Conservation (phyloP, 2,888 invertebrate genomes). For the Camptogramma bilineatum region DNA sequence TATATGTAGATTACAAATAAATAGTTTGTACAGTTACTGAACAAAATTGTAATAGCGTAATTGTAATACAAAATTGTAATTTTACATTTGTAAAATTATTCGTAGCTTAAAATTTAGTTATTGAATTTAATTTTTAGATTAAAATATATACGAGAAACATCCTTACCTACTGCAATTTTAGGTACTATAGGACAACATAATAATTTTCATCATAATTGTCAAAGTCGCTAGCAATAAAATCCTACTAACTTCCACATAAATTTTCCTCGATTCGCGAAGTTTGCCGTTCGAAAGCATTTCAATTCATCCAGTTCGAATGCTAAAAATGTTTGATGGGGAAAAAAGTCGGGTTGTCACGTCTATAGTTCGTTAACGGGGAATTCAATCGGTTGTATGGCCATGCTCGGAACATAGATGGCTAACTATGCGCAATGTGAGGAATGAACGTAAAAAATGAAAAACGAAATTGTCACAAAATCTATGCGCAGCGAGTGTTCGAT, state of each 20-base stretch:
- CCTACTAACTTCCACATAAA: background rate
- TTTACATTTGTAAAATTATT: no score
- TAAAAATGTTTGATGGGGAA: slow-evolving; percentile 53
- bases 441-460: slow-evolving; percentile 16
- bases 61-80: no score
- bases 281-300: background rate
- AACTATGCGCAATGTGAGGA: slow-evolving; percentile 27
- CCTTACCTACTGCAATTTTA: no score
- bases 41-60: no score
- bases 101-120: no score
- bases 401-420: slow-evolving; percentile 16
- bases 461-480: slow-evolving; percentile 3
- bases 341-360: slow-evolving; percentile 56
- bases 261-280: background rate
- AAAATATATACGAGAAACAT: no score
- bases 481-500: no score
- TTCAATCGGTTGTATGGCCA: slow-evolving; percentile 55
- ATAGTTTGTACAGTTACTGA: no score
- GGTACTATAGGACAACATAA: no score
- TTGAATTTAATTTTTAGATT: no score
- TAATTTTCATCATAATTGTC: no score
- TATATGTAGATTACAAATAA: no score
- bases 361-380: slow-evolving; percentile 63
- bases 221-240: background rate
- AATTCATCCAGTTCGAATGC: slow-evolving; percentile 44